These are phyloP conservation scores for Amiota communis DNA, from an alignment of 2,888 invertebrate genomes.

Conservation along the genomic window DNA sequence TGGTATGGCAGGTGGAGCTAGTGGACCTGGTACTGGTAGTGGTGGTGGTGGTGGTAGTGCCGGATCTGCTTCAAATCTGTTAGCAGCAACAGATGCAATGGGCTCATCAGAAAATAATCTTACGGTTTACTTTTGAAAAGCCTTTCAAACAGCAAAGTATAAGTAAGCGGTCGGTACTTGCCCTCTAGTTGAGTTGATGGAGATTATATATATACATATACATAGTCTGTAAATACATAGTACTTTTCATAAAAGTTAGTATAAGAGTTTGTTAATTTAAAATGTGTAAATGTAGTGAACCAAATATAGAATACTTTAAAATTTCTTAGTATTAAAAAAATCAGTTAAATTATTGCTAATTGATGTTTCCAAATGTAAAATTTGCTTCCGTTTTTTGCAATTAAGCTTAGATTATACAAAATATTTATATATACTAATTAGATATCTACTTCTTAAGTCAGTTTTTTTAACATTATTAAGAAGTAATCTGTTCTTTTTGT, in stretches of 20 bases:
- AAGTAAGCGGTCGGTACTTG: conserved; percentile 58
- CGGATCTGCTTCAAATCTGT: conserved; percentile 63
- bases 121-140: conserved; percentile 76
- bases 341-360: conserved; percentile 33
- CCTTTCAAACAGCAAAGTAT: neutral
- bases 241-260: neutral
- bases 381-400: conserved; percentile 55
- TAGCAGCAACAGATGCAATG: conserved; percentile 69
- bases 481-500: too few relatives aligned
- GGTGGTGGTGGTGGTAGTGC: conserved; percentile 42
- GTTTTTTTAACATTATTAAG: too few relatives aligned
- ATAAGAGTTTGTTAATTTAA: conserved; percentile 2
- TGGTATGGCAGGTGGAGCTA: conserved; percentile 37
- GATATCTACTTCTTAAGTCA: too few relatives aligned
- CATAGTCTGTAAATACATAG: too few relatives aligned
- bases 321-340: neutral
- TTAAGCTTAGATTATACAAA: neutral
- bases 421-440: too few relatives aligned
- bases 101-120: conserved; percentile 76
- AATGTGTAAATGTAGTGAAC: conserved; percentile 62
- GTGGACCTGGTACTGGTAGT: conserved; percentile 47
- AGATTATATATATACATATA: neutral
- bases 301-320: conserved; percentile 53
- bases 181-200: conserved; percentile 44
- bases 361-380: conserved; percentile 56